Conservation (phyloP, 2,888 invertebrate species). For the Xestoiulus laeticollis region DNA sequence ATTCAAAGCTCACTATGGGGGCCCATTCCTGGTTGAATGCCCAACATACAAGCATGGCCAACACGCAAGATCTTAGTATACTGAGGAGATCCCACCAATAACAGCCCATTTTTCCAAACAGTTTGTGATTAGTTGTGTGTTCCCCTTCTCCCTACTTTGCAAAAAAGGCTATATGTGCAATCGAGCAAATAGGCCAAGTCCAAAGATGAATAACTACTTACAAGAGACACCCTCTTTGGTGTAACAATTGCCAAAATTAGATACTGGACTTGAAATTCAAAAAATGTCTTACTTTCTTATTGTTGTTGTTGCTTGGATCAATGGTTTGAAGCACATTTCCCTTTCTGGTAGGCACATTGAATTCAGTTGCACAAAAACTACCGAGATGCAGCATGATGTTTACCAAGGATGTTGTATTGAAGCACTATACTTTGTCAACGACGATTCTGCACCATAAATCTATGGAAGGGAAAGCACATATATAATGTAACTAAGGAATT, state of each 20-base stretch:
- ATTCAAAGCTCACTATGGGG: not conserved
- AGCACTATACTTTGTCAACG: no score
- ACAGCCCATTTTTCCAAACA: not conserved
- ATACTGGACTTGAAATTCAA: not conserved
- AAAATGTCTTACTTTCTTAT: not conserved
- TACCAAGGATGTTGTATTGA: no score
- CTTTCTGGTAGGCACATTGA: no score
- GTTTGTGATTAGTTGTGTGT: not conserved
- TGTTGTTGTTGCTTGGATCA: no score
- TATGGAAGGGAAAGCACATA: no score
- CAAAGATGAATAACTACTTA: not conserved
- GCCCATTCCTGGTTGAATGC: not conserved
- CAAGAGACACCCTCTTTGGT: not conserved
- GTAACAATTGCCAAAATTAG: not conserved
- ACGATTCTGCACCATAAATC: no score
- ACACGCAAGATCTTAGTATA: not conserved
- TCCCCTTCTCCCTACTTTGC: not conserved
- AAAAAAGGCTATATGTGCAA: not conserved
- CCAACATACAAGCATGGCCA: not conserved
- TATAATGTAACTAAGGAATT: no score
- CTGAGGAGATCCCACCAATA: not conserved
- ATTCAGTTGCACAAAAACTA: no score
- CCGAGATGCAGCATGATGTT: no score
- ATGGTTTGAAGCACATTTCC: no score
- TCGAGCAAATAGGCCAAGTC: not conserved